A percentile compares a stretch with the other conserved stretches of the same genome.
These are phyloP conservation scores for Austrolebias charrua DNA, from an alignment of 2,797 vertebrate genomes.

Conservation along the genomic window DNA sequence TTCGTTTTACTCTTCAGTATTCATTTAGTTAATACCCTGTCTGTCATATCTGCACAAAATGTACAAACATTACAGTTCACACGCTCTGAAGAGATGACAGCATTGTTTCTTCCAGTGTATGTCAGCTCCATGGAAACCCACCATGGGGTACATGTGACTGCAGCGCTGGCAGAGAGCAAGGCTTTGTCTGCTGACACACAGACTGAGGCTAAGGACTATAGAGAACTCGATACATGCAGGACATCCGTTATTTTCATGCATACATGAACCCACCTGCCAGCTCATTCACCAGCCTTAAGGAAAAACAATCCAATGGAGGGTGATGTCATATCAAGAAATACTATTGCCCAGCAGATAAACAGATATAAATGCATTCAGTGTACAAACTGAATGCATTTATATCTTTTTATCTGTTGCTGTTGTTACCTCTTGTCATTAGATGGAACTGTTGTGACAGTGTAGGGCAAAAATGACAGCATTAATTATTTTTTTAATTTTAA, in stretches of 20 bases:
- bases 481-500: no score
- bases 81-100: conserved; percentile 13
- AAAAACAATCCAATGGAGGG: conserved; percentile 19
- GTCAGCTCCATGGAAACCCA: conserved; percentile 54
- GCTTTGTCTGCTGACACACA: conserved; percentile 49
- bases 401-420: no score
- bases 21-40: conserved; percentile 52
- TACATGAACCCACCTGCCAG: conserved; percentile 55
- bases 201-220: conserved; percentile 9
- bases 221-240: conserved; percentile 34
- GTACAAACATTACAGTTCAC: conserved; percentile 38
- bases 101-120: conserved; percentile 59
- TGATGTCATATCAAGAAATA: conserved; percentile 33
- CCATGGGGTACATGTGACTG: conserved; percentile 43
- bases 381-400: no score
- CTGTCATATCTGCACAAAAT: conserved; percentile 39
- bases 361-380: no score
- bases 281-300: conserved; percentile 5
- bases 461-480: no score
- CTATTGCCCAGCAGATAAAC: background rate
- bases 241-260: conserved; percentile 23
- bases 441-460: no score
- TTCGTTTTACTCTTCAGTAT: conserved; percentile 27
- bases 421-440: no score
- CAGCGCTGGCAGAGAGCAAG: conserved; percentile 31